Base-by-base conservation (phyloP, 1,140 invertebrate genomes). In the Stegodyphus mimosarum region DNA sequence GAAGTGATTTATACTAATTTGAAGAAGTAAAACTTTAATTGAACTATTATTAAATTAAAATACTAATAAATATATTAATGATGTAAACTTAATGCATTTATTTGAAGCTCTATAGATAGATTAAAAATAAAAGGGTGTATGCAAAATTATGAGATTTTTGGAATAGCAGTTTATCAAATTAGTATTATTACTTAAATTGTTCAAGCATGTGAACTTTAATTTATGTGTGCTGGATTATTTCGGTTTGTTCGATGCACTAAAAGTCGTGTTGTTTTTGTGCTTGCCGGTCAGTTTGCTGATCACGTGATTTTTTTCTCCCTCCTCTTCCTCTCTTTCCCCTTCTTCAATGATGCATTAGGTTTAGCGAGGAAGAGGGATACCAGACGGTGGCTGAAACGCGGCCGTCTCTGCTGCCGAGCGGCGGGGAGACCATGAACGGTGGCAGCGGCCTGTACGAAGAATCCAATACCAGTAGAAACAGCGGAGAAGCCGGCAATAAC, bases 361-460 rank as follows among this genome's bases (percentile, higher is more conserved):
- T 75, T 52, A 55, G 48, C 17, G 81, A 75, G 11, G 81, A 76
- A 50, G 81, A 84, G 33, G 81, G 63, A 11, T 75, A 55, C 80
- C 33, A 33, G 33, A 33, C 33, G 33, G 33, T 33, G 33, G 48
- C 55, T 11, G 80, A 73, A 50, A 66, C 60, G n/a, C 80, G 80
- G 48, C 81, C 81, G 48, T 63, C 70, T 13, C 48, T 73, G 55
- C 52, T 64, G 7, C 73, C 48, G 51, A 70, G 64, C 63, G 66
- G 64, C 50, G 10, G 60, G 15, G 71, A 67, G 76, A 50, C 50
- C 9, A 66, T 75, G 73, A 84, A 84, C 72, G 81, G 81, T 60
- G 71, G 80, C 52, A 50, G 9, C 55, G 55, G 69, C 33, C n/a
- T 80, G 9, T 84, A 84, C 72, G 81, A 84, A 7, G 81, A 84